Evolutionary conservation across 2,797 vertebrate species (phyloP), one percentile per base, ranked within the genome.

Genomic region (Smutsia temminckii): DNA sequence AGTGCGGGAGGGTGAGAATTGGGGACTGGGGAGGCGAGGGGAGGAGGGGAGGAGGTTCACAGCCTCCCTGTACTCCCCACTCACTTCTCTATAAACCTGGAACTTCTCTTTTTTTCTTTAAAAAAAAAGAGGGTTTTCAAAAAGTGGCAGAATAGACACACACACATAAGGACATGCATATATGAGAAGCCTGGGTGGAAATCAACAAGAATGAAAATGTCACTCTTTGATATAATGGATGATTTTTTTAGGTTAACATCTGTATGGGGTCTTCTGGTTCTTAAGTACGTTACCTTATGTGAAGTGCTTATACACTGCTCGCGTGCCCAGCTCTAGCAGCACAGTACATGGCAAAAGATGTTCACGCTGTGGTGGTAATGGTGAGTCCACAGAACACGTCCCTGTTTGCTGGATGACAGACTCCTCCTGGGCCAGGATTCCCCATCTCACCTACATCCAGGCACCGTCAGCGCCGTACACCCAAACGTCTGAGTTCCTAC

Each of bases 201-300:
- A 9, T 17, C 18, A 0, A 8, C 25, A 20, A 5, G 12, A 61
- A 34, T 10, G 4, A 11, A 1, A 0, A 5, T 6, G 49, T 29
- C 32, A 11, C 13, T 37, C 64, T 40, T 27, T 8, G 75, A 66
- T 20, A 1, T 5, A 3, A 0, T 20, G 21, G 21, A 8, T 27
- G 29, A 2, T 11, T 23, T 85, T 27, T 17, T 2, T 1, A 37
- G 6, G 3, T 18, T 8, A 6, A 6, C 34, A 13, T 12, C 61
- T 13, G 0, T 14, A 0, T 0, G 23, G 42, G 14, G 34, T 4
- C 3, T 5, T 91, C 23, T 8, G 3, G 1, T 51, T 23, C 11
- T 6, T 9, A 10, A 2, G 8, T 5, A 5, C 0, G 5, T 17
- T 10, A 9, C 2, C 5, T 11, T 11, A 0, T 0, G 1, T 25